Base-by-base conservation (phyloP, 1,140 invertebrate species). In the Diabrotica virgifera region DNA sequence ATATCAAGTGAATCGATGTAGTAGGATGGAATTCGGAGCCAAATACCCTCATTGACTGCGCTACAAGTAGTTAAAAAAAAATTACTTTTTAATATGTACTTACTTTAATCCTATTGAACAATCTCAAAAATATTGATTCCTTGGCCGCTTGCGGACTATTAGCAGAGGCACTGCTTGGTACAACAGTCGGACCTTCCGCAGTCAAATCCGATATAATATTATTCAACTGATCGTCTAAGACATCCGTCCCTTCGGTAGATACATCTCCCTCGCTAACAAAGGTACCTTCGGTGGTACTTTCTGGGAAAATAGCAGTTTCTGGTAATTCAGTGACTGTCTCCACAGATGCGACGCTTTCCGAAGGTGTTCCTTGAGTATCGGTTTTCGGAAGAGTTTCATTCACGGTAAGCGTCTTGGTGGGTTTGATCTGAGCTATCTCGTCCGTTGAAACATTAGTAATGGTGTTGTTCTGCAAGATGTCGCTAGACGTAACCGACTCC, bases 91-190 rank as follows among this genome's bases (percentile, higher is more conserved):
- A 55, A 9, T 24, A 24, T 11, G n/a, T 50, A 74, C 78, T 76
- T 76, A 92, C 90, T 86, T 97, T 97, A 36, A 99, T 96, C 74
- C 95, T 89, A 81, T 98, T 99, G 40, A 92, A 95, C 35, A 99
- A 82, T 68, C 96, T 85, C 71, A 98, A 86, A 78, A 99, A 97
- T 24, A 98, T 93, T 5, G 95, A 96, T 81, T 99, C 96, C 70
- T 97, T 96, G 72, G 93, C 91, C 6, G 78, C 81, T 74, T 86
- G 86, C 56, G 84, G 83, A 12, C 82, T 83, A 24, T 60, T 66
- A 12, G 72, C 69, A 14, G 68, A 63, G 52, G 71, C 64, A 24
- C 63, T 51, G 24, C 62, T 67, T 55, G 58, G 68, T 5, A 74
- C 73, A 54, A 52, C 13, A 5, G 37, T 62, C 11, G 12, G 36